Conservation (phyloP, 1,140 invertebrate species). For the Drosophila burlai region DNA sequence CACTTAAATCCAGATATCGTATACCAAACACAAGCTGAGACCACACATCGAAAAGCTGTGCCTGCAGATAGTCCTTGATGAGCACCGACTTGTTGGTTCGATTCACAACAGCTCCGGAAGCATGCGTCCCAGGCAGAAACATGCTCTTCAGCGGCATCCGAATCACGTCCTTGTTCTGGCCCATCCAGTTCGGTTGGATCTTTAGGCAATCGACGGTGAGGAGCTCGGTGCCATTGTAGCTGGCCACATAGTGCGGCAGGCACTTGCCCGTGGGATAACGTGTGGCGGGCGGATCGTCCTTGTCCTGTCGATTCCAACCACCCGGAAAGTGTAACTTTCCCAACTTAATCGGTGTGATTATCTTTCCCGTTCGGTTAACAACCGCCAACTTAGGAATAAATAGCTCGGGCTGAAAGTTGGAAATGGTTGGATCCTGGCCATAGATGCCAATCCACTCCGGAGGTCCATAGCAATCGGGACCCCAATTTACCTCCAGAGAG, state of each 20-base stretch:
- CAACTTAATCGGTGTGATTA: conserved; percentile 85
- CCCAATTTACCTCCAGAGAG: conserved; percentile 87
- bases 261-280: conserved; percentile 78
- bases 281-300: conserved; percentile 58
- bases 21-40: conserved; percentile 92
- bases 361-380: conserved; percentile 80
- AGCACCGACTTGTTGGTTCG: conserved; percentile 81
- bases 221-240: conserved; percentile 86
- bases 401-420: conserved; percentile 58
- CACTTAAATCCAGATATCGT: conserved; percentile 92
- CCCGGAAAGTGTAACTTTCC: conserved; percentile 85
- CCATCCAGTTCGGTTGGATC: conserved; percentile 89
- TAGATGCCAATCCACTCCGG: conserved; percentile 82
- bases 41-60: conserved; percentile 92
- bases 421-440: conserved; percentile 68
- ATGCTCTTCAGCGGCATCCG: conserved; percentile 68
- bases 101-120: conserved; percentile 87
- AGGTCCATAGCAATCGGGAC: conserved; percentile 83
- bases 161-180: conserved; percentile 84
- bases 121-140: conserved; percentile 87
- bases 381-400: conserved; percentile 48
- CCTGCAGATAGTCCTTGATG: conserved; percentile 85
- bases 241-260: conserved; percentile 86
- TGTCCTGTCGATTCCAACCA: conserved; percentile 86
- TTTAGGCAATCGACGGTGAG: conserved; percentile 87